A percentile compares a stretch with the other conserved stretches of the same genome.
These are phyloP conservation scores for Procambarus virginalis DNA, from an alignment of 1,140 invertebrate species.

Conservation along the genomic window DNA sequence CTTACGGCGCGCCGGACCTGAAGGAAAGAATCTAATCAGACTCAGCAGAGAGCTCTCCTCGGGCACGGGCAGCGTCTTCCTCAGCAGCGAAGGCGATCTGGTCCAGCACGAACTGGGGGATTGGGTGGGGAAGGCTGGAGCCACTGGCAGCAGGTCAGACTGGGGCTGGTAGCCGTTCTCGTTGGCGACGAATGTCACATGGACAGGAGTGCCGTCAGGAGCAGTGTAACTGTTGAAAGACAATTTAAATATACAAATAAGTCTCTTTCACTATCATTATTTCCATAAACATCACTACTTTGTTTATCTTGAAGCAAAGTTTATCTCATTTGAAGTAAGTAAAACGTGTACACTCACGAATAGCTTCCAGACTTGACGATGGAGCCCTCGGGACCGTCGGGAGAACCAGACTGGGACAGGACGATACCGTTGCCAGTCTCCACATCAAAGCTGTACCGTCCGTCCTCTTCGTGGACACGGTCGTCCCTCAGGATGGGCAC, in stretches of 20 bases:
- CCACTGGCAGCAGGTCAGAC: neutral
- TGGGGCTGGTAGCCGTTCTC: neutral
- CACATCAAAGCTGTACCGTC: constrained; percentile 51
- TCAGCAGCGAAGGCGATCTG: no score
- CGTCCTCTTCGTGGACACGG: constrained; percentile 43
- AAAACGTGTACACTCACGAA: constrained; percentile 22
- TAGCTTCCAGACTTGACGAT: constrained; percentile 45
- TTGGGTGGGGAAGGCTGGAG: no score
- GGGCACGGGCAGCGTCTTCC: neutral
- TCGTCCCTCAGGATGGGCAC: constrained; percentile 49
- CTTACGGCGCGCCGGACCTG: neutral
- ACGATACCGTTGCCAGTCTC: neutral
- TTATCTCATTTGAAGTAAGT: no score
- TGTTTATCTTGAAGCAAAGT: no score
- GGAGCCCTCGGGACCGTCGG: constrained; percentile 38
- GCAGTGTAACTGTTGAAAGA: constrained; percentile 29
- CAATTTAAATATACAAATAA: no score
- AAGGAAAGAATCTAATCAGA: neutral
- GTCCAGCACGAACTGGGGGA: no score
- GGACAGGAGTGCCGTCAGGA: neutral
- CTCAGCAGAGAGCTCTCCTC: neutral
- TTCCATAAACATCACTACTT: no score
- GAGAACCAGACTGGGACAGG: constrained; percentile 54
- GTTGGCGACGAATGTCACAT: neutral
- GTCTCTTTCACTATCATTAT: no score